Conservation (phyloP, 2,113 vertebrate species). For the Nothoprocta perdicaria region DNA sequence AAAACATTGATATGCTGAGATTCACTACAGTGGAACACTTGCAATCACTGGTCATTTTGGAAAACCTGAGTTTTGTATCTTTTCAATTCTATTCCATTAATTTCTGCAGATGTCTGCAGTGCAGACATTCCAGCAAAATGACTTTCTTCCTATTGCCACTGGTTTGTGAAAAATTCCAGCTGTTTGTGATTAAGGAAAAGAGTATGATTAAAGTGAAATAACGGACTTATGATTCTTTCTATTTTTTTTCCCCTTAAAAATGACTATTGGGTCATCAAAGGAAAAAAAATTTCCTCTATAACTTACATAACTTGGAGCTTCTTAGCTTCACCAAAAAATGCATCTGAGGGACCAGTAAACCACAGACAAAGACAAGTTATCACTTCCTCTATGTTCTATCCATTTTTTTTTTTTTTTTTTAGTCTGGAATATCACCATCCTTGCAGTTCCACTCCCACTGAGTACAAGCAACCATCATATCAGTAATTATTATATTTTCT, state of each 20-base stretch:
- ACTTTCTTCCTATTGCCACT: constrained; percentile 48
- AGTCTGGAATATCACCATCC: not conserved
- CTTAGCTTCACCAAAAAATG: not conserved
- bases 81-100: not conserved
- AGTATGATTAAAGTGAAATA: not conserved
- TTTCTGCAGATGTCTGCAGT: not conserved
- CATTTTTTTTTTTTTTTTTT: not conserved
- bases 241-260: not conserved
- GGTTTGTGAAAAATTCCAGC: constrained; percentile 50
- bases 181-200: constrained; percentile 47
- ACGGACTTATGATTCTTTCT: not conserved
- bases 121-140: constrained; percentile 61
- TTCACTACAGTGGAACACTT: rapidly evolving
- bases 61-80: not conserved
- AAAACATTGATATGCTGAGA: not conserved
- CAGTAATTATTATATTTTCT: not conserved
- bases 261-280: not conserved
- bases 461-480: not conserved
- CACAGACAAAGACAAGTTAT: constrained; percentile 14
- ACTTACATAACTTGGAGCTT: not conserved
- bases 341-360: not conserved
- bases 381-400: constrained; percentile 36
- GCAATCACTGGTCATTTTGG: not conserved
- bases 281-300: not conserved
- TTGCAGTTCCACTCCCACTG: constrained; percentile 3